Conservation (phyloP, 2,888 invertebrate genomes). For the Fabriciana adippe region DNA sequence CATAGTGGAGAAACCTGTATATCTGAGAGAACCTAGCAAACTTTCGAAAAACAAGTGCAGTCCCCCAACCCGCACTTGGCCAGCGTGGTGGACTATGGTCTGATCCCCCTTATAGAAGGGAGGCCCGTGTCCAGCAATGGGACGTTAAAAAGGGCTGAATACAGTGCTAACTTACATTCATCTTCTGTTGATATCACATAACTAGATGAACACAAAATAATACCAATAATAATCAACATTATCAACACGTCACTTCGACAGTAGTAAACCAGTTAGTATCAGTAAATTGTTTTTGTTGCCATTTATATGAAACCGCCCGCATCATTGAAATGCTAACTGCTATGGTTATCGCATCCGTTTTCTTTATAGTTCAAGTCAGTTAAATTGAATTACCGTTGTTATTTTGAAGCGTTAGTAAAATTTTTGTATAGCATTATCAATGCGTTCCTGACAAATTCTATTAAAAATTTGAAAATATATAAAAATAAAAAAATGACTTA, state of each 20-base stretch:
- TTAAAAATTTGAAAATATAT: too few species aligned
- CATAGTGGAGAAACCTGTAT: too few species aligned
- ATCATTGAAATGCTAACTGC: slow-evolving; percentile 39
- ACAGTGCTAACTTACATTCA: not conserved
- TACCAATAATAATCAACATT: not conserved
- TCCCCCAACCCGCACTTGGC: too few species aligned
- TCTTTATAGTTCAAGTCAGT: slow-evolving; percentile 22
- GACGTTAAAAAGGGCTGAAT: too few species aligned
- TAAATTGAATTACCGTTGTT: slow-evolving; percentile 8
- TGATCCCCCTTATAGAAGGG: too few species aligned
- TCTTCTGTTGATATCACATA: not conserved
- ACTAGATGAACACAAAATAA: not conserved
- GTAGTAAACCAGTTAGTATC: slow-evolving; percentile 3
- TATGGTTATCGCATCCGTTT: slow-evolving; percentile 36
- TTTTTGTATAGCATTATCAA: too few species aligned
- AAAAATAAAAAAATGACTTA: too few species aligned
- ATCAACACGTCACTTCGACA: not conserved
- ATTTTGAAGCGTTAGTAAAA: not conserved
- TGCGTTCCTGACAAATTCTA: too few species aligned
- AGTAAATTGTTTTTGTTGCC: slow-evolving; percentile 14
- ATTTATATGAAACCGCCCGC: slow-evolving; percentile 41
- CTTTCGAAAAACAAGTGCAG: too few species aligned
- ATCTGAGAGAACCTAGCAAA: too few species aligned
- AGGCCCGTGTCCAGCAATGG: too few species aligned
- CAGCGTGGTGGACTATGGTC: too few species aligned